These are phyloP conservation scores for Babyrousa celebensis DNA, from an alignment of 2,797 vertebrate species.

Conservation along the genomic window DNA sequence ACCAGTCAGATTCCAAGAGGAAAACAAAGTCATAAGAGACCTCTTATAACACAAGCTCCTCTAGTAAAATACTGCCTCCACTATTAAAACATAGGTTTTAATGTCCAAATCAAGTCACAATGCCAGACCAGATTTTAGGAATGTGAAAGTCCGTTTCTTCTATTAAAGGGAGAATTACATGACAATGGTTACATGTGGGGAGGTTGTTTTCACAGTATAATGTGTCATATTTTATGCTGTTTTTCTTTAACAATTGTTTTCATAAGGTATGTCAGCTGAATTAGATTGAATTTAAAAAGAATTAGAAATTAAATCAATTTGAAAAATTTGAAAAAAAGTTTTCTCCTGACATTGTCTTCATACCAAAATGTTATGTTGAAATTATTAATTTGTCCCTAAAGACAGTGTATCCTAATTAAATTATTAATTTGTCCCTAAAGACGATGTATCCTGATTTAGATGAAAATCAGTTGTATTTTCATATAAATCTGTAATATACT, in stretches of 20 bases:
- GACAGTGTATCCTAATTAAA: background rate
- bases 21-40: background rate
- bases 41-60: background rate
- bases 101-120: background rate
- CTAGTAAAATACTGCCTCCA: background rate
- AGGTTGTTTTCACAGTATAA: background rate
- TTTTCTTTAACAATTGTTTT: constrained; percentile 1
- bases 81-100: background rate
- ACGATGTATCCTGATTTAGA: background rate
- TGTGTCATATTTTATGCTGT: background rate
- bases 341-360: background rate
- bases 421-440: background rate
- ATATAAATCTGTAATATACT: background rate
- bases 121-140: background rate
- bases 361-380: background rate
- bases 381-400: background rate
- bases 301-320: background rate
- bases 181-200: background rate
- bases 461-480: background rate
- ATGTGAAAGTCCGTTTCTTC: background rate
- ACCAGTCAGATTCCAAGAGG: background rate
- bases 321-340: background rate
- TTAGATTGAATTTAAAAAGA: background rate
- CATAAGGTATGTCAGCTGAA: background rate
- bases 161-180: background rate